Conservation (phyloP, 92 coral and sea anemone species). For the Micromussa lordhowensis region DNA sequence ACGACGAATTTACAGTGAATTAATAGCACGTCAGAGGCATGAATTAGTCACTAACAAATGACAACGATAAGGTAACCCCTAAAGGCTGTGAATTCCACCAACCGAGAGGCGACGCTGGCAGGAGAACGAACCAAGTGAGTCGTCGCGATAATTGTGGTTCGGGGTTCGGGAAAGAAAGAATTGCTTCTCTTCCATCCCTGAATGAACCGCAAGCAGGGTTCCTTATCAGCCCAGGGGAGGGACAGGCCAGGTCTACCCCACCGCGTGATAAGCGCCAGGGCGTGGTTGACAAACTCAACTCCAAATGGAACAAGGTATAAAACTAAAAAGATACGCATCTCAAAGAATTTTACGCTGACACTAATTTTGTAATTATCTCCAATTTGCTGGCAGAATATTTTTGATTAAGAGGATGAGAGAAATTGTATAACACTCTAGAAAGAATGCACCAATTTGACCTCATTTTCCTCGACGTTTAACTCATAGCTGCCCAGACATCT, state of each 20-base stretch:
- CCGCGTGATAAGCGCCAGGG: no score
- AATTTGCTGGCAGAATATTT: background rate
- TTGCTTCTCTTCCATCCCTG: background rate
- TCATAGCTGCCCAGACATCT: conserved; percentile 33
- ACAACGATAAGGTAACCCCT: background rate
- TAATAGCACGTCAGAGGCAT: background rate
- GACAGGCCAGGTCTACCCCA: background rate
- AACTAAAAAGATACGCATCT: no score
- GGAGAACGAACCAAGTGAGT: background rate
- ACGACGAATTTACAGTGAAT: background rate
- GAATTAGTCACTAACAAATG: background rate
- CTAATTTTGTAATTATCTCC: background rate
- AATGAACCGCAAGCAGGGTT: background rate
- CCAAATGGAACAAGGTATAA: no score
- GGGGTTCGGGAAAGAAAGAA: background rate
- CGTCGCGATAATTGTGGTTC: background rate
- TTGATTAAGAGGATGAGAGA: background rate
- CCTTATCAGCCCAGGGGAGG: no score
- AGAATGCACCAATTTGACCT: background rate
- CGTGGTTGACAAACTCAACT: no score
- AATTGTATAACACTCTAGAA: background rate
- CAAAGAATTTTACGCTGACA: background rate
- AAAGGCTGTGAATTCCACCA: background rate
- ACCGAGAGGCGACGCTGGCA: background rate
- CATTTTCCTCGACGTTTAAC: background rate